Conservation (phyloP, 1,140 invertebrate genomes). For the Octopus bimaculoides region DNA sequence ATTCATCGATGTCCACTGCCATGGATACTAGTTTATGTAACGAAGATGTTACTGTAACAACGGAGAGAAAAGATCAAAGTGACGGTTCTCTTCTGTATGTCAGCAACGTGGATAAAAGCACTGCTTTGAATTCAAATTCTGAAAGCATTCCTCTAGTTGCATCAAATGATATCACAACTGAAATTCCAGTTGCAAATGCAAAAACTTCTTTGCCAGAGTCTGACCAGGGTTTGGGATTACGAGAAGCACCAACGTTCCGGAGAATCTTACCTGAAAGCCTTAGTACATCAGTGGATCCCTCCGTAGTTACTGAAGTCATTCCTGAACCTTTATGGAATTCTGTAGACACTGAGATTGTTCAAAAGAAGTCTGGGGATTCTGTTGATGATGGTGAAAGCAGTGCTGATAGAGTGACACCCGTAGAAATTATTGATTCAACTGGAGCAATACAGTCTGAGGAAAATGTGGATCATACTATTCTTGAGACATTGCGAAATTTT, state of each 20-base stretch:
- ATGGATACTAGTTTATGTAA: no score
- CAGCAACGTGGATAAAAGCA: no score
- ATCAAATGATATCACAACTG: not conserved
- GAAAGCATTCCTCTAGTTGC: not conserved
- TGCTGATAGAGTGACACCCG: not conserved
- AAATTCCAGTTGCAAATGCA: not conserved
- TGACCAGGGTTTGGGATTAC: not conserved
- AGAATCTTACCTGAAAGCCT: not conserved
- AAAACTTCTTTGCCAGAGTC: not conserved
- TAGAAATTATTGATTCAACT: not conserved
- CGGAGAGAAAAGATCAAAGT: no score
- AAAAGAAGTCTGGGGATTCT: not conserved
- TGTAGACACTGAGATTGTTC: not conserved
- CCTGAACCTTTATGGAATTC: not conserved
- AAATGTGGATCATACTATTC: not conserved
- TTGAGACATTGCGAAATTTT: not conserved
- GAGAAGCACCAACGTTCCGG: not conserved
- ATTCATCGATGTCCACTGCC: no score
- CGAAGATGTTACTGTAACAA: no score
- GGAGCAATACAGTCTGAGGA: not conserved
- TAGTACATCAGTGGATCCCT: constrained; percentile 1
- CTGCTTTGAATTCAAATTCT: not conserved
- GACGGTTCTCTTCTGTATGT: no score
- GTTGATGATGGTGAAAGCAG: not conserved
- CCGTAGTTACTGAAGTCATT: not conserved